Base-by-base conservation (phyloP, 2,797 vertebrate genomes). In the Knipowitschia caucasica region DNA sequence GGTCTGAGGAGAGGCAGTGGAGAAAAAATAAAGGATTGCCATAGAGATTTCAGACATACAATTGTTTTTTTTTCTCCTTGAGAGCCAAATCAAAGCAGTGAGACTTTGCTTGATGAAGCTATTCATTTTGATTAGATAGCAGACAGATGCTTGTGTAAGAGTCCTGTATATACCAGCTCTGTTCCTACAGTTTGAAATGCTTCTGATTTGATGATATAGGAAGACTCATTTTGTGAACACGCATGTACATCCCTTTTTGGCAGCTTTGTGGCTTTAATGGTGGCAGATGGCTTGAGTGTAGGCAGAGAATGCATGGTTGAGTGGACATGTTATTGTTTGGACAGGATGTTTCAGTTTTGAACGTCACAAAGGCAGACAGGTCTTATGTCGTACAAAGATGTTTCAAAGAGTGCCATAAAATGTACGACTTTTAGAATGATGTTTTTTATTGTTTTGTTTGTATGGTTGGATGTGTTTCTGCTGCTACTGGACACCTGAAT, bases 121-220 rank as follows among this genome's bases (percentile, higher is more conserved):
- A 46, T 35, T 17, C 1, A 24, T 35, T 44, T 39, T 54, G 39
- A 54, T 46, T 20, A 40, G 34, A 34, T 9, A 40, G 29, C 36
- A 7, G 23, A 14, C 36, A 4, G 30, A 21, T 23, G 10, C 7
- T 21, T 10, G 24, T 21, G 10, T n/a, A 30, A 30, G 27, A 10
- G 27, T 29, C 27, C 27, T 10, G 11, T 39, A 11, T 18, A 39
- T 17, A 36, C 36, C 50, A 7, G 9, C 40, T 44, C 27, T 44
- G 47, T 34, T 42, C 15, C 10, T 10, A 6, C 9, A 40, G 15
- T 33, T 21, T 50, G 18, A 33, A 49, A 20, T 20, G 30, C 5
- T 8, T 34, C 11, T n/a, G 18, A 20, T 21, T 21, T 1, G 5
- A 5, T 12, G 44, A 25, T 46, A 30, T 30, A 46, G 26, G 42